These are phyloP conservation scores for Erethizon dorsatum DNA, from an alignment of 2,797 vertebrate species.

Conservation along the genomic window DNA sequence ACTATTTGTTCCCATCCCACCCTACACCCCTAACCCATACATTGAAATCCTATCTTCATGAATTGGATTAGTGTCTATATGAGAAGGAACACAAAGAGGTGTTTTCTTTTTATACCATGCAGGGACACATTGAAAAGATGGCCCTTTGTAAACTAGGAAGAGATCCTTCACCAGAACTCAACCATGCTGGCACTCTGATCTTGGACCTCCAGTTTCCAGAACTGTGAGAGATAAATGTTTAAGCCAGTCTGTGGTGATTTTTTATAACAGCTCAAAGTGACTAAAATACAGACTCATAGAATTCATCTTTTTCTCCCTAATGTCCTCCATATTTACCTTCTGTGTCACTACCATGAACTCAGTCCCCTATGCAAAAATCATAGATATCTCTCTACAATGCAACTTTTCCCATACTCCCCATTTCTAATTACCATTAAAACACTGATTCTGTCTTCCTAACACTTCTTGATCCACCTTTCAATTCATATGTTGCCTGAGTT, in stretches of 20 bases:
- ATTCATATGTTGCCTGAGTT: not conserved
- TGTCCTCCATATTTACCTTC: not conserved
- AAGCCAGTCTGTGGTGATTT: not conserved
- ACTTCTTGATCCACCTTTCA: not conserved
- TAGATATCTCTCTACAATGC: not conserved
- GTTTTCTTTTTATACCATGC: not conserved
- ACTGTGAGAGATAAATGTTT: not conserved
- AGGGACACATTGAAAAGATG: not conserved
- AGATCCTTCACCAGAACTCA: not conserved
- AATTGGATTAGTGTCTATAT: not conserved
- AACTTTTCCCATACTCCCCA: not conserved
- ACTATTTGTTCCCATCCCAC: not conserved
- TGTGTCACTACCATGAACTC: not conserved
- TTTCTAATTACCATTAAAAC: not conserved
- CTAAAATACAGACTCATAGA: not conserved
- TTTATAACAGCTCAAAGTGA: not conserved
- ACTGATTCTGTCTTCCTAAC: not conserved
- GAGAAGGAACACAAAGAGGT: not conserved
- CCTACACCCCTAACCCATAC: not conserved
- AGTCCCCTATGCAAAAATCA: not conserved
- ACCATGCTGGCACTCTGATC: not conserved
- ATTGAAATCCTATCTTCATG: not conserved
- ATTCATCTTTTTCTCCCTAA: conserved; percentile 30
- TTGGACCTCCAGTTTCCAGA: not conserved
- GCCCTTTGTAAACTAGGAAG: not conserved